Evolutionary conservation across 2,888 invertebrate species (phyloP).

Genomic region (Leptinotarsa juncta): DNA sequence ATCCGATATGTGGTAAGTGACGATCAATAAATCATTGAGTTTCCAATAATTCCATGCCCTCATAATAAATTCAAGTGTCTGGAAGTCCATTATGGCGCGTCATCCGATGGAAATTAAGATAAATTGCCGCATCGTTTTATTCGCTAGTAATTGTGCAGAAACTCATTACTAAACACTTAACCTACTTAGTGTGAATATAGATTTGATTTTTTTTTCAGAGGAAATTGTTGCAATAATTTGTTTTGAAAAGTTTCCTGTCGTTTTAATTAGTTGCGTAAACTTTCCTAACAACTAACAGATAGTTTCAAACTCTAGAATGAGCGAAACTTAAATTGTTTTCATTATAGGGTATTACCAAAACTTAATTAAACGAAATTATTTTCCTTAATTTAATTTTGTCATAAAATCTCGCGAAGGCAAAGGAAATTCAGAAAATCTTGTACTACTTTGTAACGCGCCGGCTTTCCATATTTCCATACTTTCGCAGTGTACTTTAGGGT

Average conservation of each 20-base stretch:
- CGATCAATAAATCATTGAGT: constrained; percentile 11
- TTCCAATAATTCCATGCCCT: not conserved
- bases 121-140: constrained; percentile 30
- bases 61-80: constrained; percentile 15
- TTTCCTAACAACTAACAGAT: constrained; percentile 45
- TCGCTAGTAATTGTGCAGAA: constrained; percentile 32
- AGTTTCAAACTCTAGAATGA: constrained; percentile 41
- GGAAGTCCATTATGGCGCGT: constrained; percentile 20
- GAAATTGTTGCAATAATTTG: constrained; percentile 46
- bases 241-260: constrained; percentile 37
- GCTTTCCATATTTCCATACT: constrained; percentile 6
- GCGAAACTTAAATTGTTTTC: constrained; percentile 47
- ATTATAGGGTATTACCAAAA: constrained; percentile 41
- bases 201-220: constrained; percentile 41
- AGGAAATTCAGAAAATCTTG: constrained; percentile 30
- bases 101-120: constrained; percentile 29
- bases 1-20: not conserved
- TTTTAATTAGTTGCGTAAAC: constrained; percentile 44
- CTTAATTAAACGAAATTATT: constrained; percentile 43
- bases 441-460: constrained; percentile 14
- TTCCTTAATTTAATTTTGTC: constrained; percentile 39
- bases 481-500: constrained; percentile 10
- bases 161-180: constrained; percentile 47
- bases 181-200: constrained; percentile 40
- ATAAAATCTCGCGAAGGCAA: constrained; percentile 28